Base-by-base conservation (phyloP, 2,113 vertebrate genomes). In the Setophaga kirtlandii region DNA sequence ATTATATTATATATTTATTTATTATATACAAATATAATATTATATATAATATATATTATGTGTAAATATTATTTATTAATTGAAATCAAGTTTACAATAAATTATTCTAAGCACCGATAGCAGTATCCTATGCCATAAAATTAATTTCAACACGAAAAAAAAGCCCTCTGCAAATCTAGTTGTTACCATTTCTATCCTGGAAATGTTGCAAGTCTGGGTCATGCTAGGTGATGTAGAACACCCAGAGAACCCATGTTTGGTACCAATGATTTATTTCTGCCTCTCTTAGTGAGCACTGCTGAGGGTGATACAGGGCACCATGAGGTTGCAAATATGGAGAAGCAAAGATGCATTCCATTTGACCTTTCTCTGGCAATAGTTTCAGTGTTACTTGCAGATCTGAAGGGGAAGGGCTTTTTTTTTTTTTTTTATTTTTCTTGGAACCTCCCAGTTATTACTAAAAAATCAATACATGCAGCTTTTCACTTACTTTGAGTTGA, bases 311-410 rank as follows among this genome's bases (percentile, higher is more conserved):
- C 28, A 37, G 69, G 35, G 56, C 58, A 63, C 24, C 28, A 30
- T 0, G 0, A 46, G 39, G 31, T 11, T 71, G 37, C 35, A 27
- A 15, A 30, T 47, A 28, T 25, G 24, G 70, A 75, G 56, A 6
- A n/a, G 24, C 24, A 41, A 37, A 73, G 53, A 27, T 56, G 10
- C 5, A 7, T 83, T 65, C 31, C 23, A 25, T 31, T 35, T 62
- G 37, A 12, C 65, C 37, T 76, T 93, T 69, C 28, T 79, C 63
- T 73, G 28, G 23, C 19, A 28, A 5, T 47, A 42, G 11, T 71
- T 91, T 74, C 31, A 17, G 42, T 64, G 24, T 50, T 87, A 25
- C 10, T 79, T 49, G 49, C 11, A 58, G 20, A 69, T 76, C 19
- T 24, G 58, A 74, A 44, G 25, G 12, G 11, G 30, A 76, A 39